These are phyloP conservation scores for Phenacoccus solenopsis DNA, from an alignment of 1,140 invertebrate species.

Conservation along the genomic window DNA sequence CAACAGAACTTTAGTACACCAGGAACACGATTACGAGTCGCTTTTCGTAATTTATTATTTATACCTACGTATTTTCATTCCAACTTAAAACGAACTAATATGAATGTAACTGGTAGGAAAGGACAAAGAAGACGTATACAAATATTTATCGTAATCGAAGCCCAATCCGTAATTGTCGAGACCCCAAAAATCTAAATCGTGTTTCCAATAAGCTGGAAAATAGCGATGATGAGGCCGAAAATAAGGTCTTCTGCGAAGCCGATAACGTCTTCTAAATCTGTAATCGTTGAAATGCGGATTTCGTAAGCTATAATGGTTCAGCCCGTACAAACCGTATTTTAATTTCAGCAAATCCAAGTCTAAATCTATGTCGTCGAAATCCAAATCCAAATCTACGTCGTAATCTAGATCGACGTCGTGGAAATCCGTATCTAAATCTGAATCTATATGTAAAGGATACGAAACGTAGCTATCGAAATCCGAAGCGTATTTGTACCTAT, in stretches of 20 bases:
- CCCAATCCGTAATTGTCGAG: slow-evolving; percentile 2
- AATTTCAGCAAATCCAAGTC: slow-evolving; percentile 7
- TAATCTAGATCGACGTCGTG: not conserved
- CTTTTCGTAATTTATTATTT: too few relatives aligned
- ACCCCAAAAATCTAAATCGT: slow-evolving; percentile 3
- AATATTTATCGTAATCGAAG: not conserved
- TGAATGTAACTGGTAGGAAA: not conserved
- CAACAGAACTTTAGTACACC: too few relatives aligned
- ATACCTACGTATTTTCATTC: too few relatives aligned
- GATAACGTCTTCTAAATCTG: not conserved
- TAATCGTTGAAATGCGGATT: slow-evolving; percentile 3
- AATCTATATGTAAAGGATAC: not conserved
- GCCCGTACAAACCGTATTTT: not conserved
- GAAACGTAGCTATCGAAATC: not conserved
- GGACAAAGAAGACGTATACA: not conserved
- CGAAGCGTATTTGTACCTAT: not conserved
- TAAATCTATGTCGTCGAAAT: not conserved
- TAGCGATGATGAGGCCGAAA: not conserved
- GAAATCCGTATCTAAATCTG: not conserved
- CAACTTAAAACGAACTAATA: not conserved
- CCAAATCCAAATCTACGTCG: not conserved
- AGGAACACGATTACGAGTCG: too few relatives aligned
- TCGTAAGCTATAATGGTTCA: not conserved
- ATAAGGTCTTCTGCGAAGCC: not conserved
- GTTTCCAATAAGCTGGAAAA: not conserved